phyloP scores from a whole-genome alignment of 2,113 vertebrate species.

The Todiramphus saurophagus region DNA sequence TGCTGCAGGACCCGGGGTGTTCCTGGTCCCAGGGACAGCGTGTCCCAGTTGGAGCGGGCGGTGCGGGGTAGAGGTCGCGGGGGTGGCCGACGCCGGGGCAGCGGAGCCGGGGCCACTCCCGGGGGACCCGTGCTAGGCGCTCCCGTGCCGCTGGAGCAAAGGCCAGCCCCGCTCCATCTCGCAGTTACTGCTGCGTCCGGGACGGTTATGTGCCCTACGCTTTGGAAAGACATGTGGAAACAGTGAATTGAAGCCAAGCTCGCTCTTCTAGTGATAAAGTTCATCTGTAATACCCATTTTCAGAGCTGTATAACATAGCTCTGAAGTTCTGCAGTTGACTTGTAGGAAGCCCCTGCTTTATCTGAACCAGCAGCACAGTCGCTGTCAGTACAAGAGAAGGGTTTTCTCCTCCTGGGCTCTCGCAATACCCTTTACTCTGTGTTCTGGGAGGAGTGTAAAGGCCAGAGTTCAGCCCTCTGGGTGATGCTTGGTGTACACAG shows the following conservation, averaged over 20 bases:
- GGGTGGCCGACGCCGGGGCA: neutral
- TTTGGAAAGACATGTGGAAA: neutral
- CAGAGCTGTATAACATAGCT: accelerated
- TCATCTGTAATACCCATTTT: accelerated
- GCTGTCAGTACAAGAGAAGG: accelerated
- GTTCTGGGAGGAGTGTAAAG: neutral
- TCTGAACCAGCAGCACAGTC: accelerated
- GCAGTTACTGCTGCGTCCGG: accelerated
- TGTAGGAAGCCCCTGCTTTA: accelerated
- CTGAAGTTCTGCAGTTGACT: accelerated
- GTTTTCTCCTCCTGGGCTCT: neutral
- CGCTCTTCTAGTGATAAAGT: neutral
- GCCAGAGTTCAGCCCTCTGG: neutral
- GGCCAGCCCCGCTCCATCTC: neutral
- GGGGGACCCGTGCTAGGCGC: accelerated
- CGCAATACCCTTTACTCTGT: accelerated
- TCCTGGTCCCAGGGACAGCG: neutral
- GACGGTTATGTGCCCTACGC: accelerated
- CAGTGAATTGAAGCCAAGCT: accelerated
- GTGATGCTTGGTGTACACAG: accelerated
- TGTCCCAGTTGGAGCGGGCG: neutral
- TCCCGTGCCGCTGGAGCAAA: neutral
- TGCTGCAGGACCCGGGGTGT: accelerated
- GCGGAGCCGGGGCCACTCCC: neutral
- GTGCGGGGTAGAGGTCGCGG: neutral